Evolutionary conservation across 64 coral and sea anemone genomes (phyloP), one percentile per base, ranked within the genome.

Genomic region (Actinia equina): DNA sequence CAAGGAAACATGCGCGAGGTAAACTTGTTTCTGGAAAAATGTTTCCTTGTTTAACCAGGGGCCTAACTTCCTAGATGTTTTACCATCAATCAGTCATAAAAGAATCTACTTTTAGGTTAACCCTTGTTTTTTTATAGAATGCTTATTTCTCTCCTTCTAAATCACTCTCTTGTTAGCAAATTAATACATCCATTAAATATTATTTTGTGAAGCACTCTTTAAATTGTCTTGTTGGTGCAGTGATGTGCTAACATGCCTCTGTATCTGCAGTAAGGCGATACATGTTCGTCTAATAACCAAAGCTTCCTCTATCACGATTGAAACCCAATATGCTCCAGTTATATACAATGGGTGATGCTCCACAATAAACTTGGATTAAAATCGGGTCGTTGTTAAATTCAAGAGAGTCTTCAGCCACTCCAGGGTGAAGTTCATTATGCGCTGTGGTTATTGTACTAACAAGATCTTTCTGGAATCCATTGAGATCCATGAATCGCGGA

Each of bases 281-380:
- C 10, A n/a, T n/a, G 0, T 27, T 14, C 11, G 41, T 25, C 80
- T 97, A 97, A 55, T 90, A 97, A 17, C 91, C 94, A 93, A 93
- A 93, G 26, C 78, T 90, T 74, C 94, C 94, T 14, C 94, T 83
- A 43, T 97, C 94, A n/a, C 94, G 94, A 61, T 93, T 97, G 78
- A 90, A 97, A 2, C 94, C 94, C 49, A 88, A 80, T 44, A 97
- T 90, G 37, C 80, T 83, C 86, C 92, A 97, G 88, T 97, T 97
- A 57, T 93, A 85, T 74, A 92, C 6, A 30, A 97, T 92, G 4
- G 94, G 88, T 13, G 91, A 93, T 19, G 91, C 43, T 25, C 94
- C 94, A 74, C 89, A 89, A 77, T 93, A 97, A 42, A 97, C 92
- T 74, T 97, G 82, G 44, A 93, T 88, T 19, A 86, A 41, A 45